Percentiles rank a stretch among this genome's conserved stretches.
Conservation (phyloP, 2,888 invertebrate genomes). For the Lithophane ornitopus region DNA sequence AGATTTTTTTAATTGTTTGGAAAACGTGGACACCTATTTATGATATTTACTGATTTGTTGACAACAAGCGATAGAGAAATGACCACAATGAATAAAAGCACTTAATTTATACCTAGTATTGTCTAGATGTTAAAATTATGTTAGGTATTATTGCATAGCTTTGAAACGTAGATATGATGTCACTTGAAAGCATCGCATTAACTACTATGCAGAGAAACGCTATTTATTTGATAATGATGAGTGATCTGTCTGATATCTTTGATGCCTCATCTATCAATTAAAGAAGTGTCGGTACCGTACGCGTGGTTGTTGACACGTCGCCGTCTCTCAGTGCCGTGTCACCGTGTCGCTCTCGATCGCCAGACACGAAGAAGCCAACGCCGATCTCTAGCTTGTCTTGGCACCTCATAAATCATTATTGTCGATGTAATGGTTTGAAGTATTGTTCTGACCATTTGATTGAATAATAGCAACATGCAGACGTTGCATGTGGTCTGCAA, state of each 20-base stretch:
- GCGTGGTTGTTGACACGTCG: conserved; percentile 71
- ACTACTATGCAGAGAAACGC: neutral
- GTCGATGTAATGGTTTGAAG: conserved; percentile 20
- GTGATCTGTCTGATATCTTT: conserved; percentile 17
- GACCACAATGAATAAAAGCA: neutral
- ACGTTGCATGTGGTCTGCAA: neutral
- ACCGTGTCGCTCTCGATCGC: conserved; percentile 26
- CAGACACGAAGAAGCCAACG: conserved; percentile 17
- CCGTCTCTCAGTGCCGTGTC: conserved; percentile 54
- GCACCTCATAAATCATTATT: conserved; percentile 30
- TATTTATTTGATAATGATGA: conserved; percentile 13
- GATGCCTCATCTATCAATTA: conserved; percentile 36
- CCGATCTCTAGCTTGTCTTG: conserved; percentile 14
- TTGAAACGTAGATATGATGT: neutral
- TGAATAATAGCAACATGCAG: neutral
- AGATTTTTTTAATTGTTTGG: neutral
- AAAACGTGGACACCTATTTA: neutral
- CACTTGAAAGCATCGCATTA: neutral
- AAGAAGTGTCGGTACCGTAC: conserved; percentile 41
- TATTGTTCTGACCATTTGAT: conserved; percentile 9
- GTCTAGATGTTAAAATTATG: neutral
- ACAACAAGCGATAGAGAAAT: neutral
- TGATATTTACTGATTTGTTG: neutral
- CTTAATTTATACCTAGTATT: neutral
- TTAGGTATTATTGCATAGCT: neutral